phyloP scores from a whole-genome alignment of 2,888 invertebrate genomes.

The Ferrisia virgata region DNA sequence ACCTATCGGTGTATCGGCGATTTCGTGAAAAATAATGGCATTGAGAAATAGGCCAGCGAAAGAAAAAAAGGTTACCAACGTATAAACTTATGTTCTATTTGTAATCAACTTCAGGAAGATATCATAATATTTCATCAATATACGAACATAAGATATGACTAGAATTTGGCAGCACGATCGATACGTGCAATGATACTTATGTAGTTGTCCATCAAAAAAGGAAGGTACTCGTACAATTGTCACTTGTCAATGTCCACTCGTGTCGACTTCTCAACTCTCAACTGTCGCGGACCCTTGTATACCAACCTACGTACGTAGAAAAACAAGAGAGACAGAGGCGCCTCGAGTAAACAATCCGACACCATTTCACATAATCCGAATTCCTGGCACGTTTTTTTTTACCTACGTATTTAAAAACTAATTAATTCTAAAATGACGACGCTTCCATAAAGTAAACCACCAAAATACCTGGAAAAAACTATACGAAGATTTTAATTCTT shows the following conservation, averaged over 20 bases:
- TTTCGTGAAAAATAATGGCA: neutral
- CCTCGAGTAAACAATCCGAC: neutral
- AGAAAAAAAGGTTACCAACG: neutral
- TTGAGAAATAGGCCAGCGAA: neutral
- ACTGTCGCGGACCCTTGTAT: neutral
- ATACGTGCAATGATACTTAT: neutral
- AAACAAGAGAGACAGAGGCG: neutral
- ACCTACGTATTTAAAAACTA: neutral
- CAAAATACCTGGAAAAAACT: slow-evolving; percentile 11
- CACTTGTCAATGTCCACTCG: neutral
- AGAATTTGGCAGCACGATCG: neutral
- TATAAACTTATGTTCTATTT: neutral
- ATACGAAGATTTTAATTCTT: neutral
- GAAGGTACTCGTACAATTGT: neutral
- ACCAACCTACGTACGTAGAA: neutral
- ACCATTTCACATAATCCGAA: neutral
- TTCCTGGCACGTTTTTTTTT: neutral
- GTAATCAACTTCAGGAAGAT: neutral
- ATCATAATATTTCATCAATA: neutral
- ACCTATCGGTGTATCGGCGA: no score
- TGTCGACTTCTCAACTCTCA: neutral
- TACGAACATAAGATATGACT: neutral
- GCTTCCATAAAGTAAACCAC: neutral
- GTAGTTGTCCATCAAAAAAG: neutral
- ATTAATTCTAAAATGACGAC: neutral